phyloP scores from a whole-genome alignment of 2,113 vertebrate species.

The Cyphomyrus discorhynchus region DNA sequence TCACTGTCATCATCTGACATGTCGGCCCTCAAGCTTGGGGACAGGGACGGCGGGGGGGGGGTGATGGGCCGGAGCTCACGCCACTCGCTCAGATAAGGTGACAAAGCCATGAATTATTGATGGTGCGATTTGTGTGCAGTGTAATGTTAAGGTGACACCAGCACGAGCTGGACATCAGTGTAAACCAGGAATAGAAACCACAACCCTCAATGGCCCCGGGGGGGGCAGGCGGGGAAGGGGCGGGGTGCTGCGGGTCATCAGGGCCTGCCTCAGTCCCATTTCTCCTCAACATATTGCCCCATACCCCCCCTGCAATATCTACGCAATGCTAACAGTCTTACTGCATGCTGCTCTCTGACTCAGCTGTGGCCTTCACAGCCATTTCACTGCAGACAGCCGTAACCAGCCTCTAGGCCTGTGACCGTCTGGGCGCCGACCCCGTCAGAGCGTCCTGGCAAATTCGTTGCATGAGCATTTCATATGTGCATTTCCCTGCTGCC shows the following conservation, averaged over 20 bases:
- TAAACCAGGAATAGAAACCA: not conserved
- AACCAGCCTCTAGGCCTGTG: not conserved
- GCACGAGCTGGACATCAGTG: not conserved
- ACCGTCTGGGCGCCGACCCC: not conserved
- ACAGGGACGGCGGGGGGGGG: not conserved
- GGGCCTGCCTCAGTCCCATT: not conserved
- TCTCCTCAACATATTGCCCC: not conserved
- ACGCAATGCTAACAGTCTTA: not conserved
- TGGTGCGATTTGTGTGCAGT: not conserved
- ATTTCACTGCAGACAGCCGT: not conserved
- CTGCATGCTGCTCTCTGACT: not conserved
- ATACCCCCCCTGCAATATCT: not conserved
- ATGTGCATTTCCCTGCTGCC: not conserved
- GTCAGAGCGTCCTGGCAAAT: too few species aligned
- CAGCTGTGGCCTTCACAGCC: not conserved
- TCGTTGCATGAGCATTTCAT: not conserved
- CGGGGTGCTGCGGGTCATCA: not conserved
- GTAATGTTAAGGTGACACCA: not conserved
- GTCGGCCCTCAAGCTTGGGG: not conserved
- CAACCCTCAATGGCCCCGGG: not conserved
- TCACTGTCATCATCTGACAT: not conserved
- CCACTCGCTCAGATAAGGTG: not conserved
- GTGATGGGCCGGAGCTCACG: not conserved
- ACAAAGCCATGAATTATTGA: constrained; percentile 1
- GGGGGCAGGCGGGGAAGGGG: not conserved